Evolutionary conservation across 2,888 invertebrate genomes (phyloP).

Genomic region (Caenorhabditis sp.): DNA sequence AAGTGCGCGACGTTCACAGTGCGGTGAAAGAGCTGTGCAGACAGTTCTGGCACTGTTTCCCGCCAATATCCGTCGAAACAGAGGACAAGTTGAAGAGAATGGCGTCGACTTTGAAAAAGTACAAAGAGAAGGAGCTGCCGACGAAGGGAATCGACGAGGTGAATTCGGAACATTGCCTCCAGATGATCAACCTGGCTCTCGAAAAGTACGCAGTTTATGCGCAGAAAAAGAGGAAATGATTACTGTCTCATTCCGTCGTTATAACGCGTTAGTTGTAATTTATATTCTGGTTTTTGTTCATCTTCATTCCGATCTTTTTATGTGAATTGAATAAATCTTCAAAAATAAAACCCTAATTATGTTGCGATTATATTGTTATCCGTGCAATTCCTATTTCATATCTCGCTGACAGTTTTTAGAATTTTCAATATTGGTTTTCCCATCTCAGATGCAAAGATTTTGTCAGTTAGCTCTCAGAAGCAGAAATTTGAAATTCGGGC

Average conservation of each 20-base stretch:
- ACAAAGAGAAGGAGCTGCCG: slow-evolving; percentile 57
- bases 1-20: slow-evolving; percentile 62
- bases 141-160: slow-evolving; percentile 55
- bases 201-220: slow-evolving; percentile 39
- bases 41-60: slow-evolving; percentile 96
- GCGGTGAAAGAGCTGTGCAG: slow-evolving; percentile 87
- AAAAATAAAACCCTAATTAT: too few relatives aligned
- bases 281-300: too few relatives aligned
- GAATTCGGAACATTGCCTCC: slow-evolving; percentile 62
- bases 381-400: background rate
- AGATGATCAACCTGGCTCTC: slow-evolving; percentile 63
- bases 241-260: background rate
- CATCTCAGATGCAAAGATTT: slow-evolving; percentile 18
- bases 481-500: slow-evolving; percentile 16
- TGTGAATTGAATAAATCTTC: too few relatives aligned
- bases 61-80: slow-evolving; percentile 84
- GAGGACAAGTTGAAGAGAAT: slow-evolving; percentile 83
- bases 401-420: background rate
- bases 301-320: too few relatives aligned
- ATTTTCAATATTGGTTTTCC: background rate
- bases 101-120: slow-evolving; percentile 68
- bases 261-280: too few relatives aligned
- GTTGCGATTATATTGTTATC: background rate
- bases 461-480: slow-evolving; percentile 10
- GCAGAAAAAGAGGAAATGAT: slow-evolving; percentile 30